Evolutionary conservation across 2,888 invertebrate species (phyloP).

Genomic region (Acronicta leporina): DNA sequence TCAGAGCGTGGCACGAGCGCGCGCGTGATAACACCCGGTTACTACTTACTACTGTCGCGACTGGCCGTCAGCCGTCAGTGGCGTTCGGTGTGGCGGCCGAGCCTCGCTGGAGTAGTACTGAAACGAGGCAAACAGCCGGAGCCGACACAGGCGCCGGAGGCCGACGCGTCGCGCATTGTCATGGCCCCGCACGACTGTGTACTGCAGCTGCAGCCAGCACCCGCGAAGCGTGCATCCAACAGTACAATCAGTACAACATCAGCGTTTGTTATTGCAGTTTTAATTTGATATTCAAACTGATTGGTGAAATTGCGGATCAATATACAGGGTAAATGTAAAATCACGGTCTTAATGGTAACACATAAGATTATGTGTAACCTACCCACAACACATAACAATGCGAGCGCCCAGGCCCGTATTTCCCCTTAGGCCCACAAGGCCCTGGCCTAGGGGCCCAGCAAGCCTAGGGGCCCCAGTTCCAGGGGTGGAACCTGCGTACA

Average conservation of each 20-base stretch:
- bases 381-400: too few relatives aligned
- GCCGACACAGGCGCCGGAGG: background rate
- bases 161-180: background rate
- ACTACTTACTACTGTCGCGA: conserved; percentile 46
- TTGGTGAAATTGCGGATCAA: too few relatives aligned
- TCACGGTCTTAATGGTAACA: too few relatives aligned
- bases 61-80: conserved; percentile 32
- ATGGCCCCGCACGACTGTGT: conserved; percentile 1
- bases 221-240: background rate
- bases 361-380: too few relatives aligned
- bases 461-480: too few relatives aligned
- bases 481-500: too few relatives aligned
- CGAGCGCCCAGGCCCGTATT: too few relatives aligned
- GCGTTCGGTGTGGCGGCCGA: conserved; percentile 13
- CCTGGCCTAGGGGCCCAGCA: too few relatives aligned
- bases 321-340: too few relatives aligned
- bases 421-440: too few relatives aligned
- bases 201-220: background rate
- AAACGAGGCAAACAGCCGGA: conserved; percentile 12
- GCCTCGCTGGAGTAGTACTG: conserved; percentile 17
- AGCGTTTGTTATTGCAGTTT: background rate
- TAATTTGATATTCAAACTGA: too few relatives aligned
- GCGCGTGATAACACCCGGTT: conserved; percentile 49
- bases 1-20: conserved; percentile 39
- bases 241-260: background rate